phyloP scores from a whole-genome alignment of 53 echinoderm and acorn worm species.

The Patiria pectinifera region DNA sequence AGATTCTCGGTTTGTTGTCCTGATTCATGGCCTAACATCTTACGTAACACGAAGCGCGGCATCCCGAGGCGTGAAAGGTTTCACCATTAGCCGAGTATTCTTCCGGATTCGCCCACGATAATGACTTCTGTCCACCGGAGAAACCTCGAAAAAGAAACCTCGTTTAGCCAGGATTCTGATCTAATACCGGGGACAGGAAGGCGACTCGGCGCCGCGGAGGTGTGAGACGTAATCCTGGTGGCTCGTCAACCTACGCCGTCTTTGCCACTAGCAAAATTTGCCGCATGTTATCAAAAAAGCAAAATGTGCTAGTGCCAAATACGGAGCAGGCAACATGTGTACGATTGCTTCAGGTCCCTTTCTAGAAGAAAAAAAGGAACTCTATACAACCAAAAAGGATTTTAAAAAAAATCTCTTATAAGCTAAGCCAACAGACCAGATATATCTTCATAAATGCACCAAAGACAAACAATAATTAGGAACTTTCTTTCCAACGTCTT shows the following conservation, averaged over 20 bases:
- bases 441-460: no score
- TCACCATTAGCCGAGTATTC: not conserved
- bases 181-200: not conserved
- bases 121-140: not conserved
- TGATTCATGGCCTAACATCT: not conserved
- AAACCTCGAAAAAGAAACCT: not conserved
- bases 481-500: no score
- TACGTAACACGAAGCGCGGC: not conserved
- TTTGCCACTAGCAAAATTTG: slow-evolving; percentile 98
- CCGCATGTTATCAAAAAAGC: slow-evolving; percentile 69
- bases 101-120: not conserved
- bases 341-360: not conserved
- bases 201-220: not conserved
- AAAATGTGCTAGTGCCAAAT: slow-evolving; percentile 91
- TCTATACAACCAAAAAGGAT: not conserved
- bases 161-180: not conserved
- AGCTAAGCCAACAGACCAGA: not conserved
- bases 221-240: slow-evolving; percentile 12
- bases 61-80: not conserved
- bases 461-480: no score
- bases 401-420: not conserved
- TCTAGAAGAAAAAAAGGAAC: not conserved
- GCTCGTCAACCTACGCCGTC: slow-evolving; percentile 57
- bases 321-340: slow-evolving; percentile 14
- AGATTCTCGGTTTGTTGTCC: not conserved